phyloP scores from a whole-genome alignment of 2,113 vertebrate genomes.

The Eidolon helvum region DNA sequence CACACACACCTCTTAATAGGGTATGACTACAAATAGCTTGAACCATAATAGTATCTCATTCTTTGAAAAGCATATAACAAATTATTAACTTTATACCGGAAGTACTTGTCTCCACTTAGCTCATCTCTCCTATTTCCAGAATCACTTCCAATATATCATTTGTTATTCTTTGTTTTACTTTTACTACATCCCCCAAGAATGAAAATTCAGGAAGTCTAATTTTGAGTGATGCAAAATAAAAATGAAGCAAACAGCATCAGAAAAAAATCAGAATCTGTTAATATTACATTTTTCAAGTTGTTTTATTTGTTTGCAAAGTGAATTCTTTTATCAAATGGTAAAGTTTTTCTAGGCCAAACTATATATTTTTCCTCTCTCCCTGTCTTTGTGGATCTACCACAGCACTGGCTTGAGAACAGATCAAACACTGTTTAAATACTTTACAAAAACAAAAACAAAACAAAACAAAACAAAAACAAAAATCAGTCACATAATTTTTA shows the following conservation, averaged over 20 bases:
- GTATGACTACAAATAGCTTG: neutral
- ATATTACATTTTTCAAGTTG: neutral
- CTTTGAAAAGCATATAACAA: neutral
- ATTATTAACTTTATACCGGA: neutral
- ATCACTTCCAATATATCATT: neutral
- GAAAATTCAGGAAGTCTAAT: neutral
- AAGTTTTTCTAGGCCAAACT: neutral
- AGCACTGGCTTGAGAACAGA: neutral
- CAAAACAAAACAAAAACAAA: neutral
- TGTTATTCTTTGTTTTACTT: neutral
- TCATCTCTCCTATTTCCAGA: neutral
- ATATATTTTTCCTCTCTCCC: fast-evolving
- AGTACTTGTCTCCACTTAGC: neutral
- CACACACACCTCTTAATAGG: neutral
- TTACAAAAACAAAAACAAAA: neutral
- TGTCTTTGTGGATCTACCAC: neutral
- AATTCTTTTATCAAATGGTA: neutral
- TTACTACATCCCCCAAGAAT: neutral
- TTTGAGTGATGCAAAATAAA: neutral
- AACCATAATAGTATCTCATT: neutral
- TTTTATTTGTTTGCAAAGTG: neutral
- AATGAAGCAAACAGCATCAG: neutral
- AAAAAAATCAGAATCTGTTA: neutral
- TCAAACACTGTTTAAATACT: neutral
- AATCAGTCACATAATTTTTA: neutral